These are phyloP conservation scores for Shargacucullia verbasci DNA, from an alignment of 2,888 invertebrate genomes.

Conservation along the genomic window DNA sequence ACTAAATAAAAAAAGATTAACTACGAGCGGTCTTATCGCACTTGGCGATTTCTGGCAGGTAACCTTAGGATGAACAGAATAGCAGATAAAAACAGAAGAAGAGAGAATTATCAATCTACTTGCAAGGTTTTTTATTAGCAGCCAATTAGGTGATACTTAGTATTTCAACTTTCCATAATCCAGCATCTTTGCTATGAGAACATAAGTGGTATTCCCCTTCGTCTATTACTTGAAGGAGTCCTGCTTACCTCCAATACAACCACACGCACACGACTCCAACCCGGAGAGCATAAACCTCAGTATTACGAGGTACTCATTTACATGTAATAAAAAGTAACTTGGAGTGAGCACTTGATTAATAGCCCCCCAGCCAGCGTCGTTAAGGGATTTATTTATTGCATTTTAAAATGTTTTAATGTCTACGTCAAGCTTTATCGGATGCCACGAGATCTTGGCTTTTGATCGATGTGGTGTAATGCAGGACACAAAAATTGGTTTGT, in stretches of 20 bases:
- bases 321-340: slow-evolving; percentile 85
- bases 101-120: too few species aligned
- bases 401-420: slow-evolving; percentile 87
- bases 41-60: too few species aligned
- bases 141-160: too few species aligned
- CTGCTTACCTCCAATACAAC: slow-evolving; percentile 7
- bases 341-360: slow-evolving; percentile 83
- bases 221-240: neutral
- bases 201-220: too few species aligned
- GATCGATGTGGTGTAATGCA: slow-evolving; percentile 56
- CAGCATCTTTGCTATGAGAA: too few species aligned
- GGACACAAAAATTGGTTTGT: slow-evolving; percentile 21
- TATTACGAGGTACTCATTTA: slow-evolving; percentile 74
- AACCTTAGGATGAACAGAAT: too few species aligned
- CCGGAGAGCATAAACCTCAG: slow-evolving; percentile 59
- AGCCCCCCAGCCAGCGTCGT: slow-evolving; percentile 74
- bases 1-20: too few species aligned
- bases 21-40: too few species aligned
- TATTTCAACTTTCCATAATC: too few species aligned
- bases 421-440: slow-evolving; percentile 52
- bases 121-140: too few species aligned
- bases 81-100: too few species aligned
- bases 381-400: slow-evolving; percentile 86
- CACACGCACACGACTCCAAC: slow-evolving; percentile 31
- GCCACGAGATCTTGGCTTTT: slow-evolving; percentile 50